Evolutionary conservation across 2,113 vertebrate species (phyloP).

Genomic region (Oreochromis tanganicae): DNA sequence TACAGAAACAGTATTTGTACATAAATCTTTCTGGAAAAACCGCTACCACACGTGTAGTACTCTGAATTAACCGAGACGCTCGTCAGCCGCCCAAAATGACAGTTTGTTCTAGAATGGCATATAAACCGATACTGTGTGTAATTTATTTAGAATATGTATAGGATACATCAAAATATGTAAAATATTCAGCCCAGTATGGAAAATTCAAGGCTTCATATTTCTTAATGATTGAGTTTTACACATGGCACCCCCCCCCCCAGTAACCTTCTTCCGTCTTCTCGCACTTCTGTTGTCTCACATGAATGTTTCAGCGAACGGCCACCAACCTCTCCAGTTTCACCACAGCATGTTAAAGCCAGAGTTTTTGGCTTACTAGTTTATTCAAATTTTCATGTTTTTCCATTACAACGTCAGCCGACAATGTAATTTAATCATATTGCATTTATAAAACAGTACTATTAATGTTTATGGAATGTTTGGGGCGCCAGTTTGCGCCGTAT

Average conservation of each 20-base stretch:
- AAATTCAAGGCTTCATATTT: slow-evolving; percentile 12
- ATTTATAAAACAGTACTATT: slow-evolving; percentile 39
- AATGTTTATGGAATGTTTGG: slow-evolving; percentile 58
- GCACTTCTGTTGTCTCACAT: slow-evolving; percentile 2
- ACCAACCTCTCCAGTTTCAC: background rate
- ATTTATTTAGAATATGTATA: slow-evolving; percentile 30
- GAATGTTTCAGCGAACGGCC: slow-evolving; percentile 3
- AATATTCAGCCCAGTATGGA: background rate
- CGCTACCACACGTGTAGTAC: background rate
- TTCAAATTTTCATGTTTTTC: slow-evolving; percentile 27
- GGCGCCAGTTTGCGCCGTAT: slow-evolving; percentile 39
- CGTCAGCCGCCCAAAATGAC: background rate
- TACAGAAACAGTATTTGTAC: slow-evolving; percentile 59
- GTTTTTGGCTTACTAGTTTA: background rate
- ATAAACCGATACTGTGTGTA: slow-evolving; percentile 13
- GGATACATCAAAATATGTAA: background rate
- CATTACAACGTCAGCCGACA: background rate
- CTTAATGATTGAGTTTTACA: background rate
- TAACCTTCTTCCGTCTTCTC: background rate
- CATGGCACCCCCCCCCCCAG: background rate
- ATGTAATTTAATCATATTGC: slow-evolving; percentile 44
- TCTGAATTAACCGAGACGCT: background rate
- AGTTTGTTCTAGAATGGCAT: slow-evolving; percentile 12
- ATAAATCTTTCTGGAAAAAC: slow-evolving; percentile 14
- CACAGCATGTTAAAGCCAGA: background rate